phyloP scores from a whole-genome alignment of 23 tunicate species.

The Styela clava region DNA sequence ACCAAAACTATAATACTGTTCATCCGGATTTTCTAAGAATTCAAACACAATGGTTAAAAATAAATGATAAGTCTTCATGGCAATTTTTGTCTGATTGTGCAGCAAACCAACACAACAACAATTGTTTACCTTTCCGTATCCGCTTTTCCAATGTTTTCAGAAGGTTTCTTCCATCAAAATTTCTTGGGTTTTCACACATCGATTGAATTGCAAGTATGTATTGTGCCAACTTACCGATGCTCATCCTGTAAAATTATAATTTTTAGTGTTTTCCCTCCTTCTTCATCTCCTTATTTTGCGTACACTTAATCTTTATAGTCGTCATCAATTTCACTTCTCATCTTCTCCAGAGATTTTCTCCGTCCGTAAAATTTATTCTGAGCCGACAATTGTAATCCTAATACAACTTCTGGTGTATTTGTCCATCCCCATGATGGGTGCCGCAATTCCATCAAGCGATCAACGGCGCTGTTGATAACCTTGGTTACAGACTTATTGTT shows the following conservation, averaged over 20 bases:
- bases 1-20: background rate
- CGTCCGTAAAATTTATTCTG: constrained; percentile 18
- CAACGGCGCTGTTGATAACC: constrained; percentile 2
- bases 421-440: constrained; percentile 35
- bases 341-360: background rate
- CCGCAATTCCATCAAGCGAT: constrained; percentile 31
- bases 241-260: background rate
- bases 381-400: constrained; percentile 30
- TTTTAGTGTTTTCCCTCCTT: background rate
- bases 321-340: constrained; percentile 14
- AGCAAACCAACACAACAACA: too few relatives aligned
- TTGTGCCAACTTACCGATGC: constrained; percentile 28
- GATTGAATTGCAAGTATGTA: constrained; percentile 28
- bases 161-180: constrained; percentile 13
- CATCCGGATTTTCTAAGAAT: background rate
- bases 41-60: constrained; percentile 1
- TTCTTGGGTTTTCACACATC: constrained; percentile 31
- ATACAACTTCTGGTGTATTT: constrained; percentile 33
- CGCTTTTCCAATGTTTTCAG: background rate
- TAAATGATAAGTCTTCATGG: too few relatives aligned
- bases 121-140: background rate
- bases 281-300: background rate
- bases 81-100: too few relatives aligned
- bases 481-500: background rate
- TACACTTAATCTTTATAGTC: background rate